Percentiles rank a stretch among this genome's conserved stretches.
These are phyloP conservation scores for Trichoplusia ni DNA, from an alignment of 1,140 invertebrate genomes.

Conservation along the genomic window DNA sequence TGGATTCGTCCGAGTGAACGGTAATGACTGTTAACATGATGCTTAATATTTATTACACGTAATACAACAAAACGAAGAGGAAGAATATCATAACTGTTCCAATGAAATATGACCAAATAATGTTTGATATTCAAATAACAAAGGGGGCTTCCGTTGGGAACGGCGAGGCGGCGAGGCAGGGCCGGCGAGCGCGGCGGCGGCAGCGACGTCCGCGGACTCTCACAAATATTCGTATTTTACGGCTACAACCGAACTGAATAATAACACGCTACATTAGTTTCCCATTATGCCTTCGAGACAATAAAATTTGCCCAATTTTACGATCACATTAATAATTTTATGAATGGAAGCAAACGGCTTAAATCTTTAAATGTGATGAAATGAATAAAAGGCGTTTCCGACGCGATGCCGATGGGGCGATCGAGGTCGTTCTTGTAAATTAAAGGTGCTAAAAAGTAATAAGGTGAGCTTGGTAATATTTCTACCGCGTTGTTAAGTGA, in stretches of 20 bases:
- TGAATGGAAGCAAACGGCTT: conserved; percentile 78
- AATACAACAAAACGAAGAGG: conserved; percentile 69
- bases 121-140: conserved; percentile 79
- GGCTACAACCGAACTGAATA: conserved; percentile 79
- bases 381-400: conserved; percentile 66
- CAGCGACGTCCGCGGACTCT: conserved; percentile 40
- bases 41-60: conserved; percentile 65
- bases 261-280: conserved; percentile 82
- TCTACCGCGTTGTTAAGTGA: conserved; percentile 26
- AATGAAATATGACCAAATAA: conserved; percentile 77
- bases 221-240: conserved; percentile 76
- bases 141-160: conserved; percentile 74
- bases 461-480: conserved; percentile 39
- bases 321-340: conserved; percentile 82
- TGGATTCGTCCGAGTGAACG: conserved; percentile 36
- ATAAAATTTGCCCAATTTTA: conserved; percentile 82
- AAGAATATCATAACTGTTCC: conserved; percentile 79
- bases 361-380: conserved; percentile 68
- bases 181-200: conserved; percentile 43
- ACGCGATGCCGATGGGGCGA: conserved; percentile 52
- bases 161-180: conserved; percentile 43
- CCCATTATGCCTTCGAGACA: conserved; percentile 81
- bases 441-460: conserved; percentile 65
- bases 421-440: conserved; percentile 62
- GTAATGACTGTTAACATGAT: conserved; percentile 57